Conservation (phyloP, 2,113 vertebrate genomes). For the Gavia stellata region DNA sequence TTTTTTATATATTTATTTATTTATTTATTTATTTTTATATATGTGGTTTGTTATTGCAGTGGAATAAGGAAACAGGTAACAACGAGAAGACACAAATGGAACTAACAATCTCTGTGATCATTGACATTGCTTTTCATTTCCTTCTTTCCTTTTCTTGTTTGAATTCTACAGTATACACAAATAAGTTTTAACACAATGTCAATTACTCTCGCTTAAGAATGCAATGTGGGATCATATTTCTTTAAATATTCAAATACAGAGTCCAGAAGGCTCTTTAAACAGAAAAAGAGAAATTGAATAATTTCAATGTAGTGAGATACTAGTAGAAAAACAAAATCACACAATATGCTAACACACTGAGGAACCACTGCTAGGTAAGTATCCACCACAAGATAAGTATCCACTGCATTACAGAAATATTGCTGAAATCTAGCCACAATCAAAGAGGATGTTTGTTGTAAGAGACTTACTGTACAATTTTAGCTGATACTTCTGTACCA, state of each 20-base stretch:
- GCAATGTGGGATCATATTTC: background rate
- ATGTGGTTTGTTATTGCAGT: background rate
- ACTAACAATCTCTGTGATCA: background rate
- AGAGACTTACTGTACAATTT: background rate
- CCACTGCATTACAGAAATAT: background rate
- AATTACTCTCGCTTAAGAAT: background rate
- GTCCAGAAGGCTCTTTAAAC: background rate
- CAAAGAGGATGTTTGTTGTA: background rate
- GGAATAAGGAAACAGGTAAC: background rate
- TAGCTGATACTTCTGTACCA: background rate
- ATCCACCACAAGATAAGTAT: background rate
- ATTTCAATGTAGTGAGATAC: background rate
- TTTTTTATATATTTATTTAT: too few relatives aligned
- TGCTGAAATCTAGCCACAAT: background rate
- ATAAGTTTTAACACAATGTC: background rate
- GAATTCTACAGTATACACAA: background rate
- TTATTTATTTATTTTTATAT: too few relatives aligned
- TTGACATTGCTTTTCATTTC: background rate
- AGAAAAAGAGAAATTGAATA: background rate
- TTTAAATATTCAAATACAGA: background rate
- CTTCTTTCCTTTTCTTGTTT: background rate
- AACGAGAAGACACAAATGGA: background rate
- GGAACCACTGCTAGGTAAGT: background rate
- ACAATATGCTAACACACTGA: background rate
- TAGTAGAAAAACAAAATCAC: background rate